Conservation (phyloP, 2,113 vertebrate species). For the Marmota monax region DNA sequence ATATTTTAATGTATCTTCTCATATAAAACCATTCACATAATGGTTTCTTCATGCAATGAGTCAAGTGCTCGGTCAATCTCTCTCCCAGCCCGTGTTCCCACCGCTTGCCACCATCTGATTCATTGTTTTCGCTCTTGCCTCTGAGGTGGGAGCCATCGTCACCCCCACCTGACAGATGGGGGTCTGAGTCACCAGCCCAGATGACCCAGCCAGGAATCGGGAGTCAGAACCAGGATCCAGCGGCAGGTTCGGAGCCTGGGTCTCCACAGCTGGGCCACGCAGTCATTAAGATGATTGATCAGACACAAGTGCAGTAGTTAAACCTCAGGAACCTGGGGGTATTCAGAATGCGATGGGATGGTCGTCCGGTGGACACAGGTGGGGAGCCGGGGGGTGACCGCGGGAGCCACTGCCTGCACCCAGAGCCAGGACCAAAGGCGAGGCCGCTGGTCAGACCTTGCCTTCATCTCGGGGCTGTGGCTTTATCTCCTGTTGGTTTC, state of each 20-base stretch:
- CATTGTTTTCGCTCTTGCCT: too few relatives aligned
- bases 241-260: not conserved
- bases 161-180: not conserved
- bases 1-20: too few relatives aligned
- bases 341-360: not conserved
- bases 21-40: not conserved
- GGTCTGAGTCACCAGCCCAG: not conserved
- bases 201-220: not conserved
- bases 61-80: not conserved
- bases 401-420: too few relatives aligned
- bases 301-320: not conserved
- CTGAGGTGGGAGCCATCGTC: too few relatives aligned
- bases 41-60: not conserved
- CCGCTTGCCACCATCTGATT: not conserved
- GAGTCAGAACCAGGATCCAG: not conserved
- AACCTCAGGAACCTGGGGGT: not conserved
- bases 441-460: not conserved
- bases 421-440: not conserved
- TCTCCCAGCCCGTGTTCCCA: not conserved
- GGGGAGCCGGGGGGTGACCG: too few relatives aligned
- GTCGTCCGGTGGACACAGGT: not conserved
- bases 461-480: too few relatives aligned
- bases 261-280: fast-evolving
- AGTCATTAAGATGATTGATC: not conserved
- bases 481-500: not conserved